Conservation (phyloP, 2,113 vertebrate species). For the Sturnus vulgaris region DNA sequence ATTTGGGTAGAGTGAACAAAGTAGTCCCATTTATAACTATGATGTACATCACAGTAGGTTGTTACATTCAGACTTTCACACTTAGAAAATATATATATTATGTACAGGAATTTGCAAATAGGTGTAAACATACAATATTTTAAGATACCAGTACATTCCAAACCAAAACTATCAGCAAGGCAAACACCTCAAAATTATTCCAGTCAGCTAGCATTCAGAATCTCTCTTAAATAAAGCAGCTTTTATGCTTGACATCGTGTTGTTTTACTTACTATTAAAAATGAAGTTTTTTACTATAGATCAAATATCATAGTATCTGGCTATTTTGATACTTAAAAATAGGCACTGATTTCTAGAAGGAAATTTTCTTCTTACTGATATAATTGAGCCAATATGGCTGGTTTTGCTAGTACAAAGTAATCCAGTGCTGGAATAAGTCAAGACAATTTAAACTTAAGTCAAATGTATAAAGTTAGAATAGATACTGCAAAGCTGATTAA, state of each 20-base stretch:
- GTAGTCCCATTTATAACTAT: slow-evolving; percentile 66
- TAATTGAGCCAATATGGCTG: slow-evolving; percentile 73
- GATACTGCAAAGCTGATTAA: slow-evolving; percentile 37
- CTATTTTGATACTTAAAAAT: slow-evolving; percentile 49
- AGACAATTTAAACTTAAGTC: slow-evolving; percentile 34
- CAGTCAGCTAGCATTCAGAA: slow-evolving; percentile 50
- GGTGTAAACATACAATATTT: slow-evolving; percentile 75
- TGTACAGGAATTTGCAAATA: slow-evolving; percentile 74
- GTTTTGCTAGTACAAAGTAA: slow-evolving; percentile 59
- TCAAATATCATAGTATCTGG: slow-evolving; percentile 30
- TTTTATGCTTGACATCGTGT: slow-evolving; percentile 1
- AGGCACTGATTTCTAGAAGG: slow-evolving; percentile 75
- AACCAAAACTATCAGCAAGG: slow-evolving; percentile 65
- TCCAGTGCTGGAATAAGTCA: slow-evolving; percentile 54
- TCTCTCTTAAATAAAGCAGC: slow-evolving; percentile 53
- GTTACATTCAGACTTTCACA: slow-evolving; percentile 77
- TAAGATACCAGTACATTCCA: slow-evolving; percentile 67
- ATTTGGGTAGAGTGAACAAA: slow-evolving; percentile 67
- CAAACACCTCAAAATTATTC: slow-evolving; percentile 55
- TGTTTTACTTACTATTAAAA: slow-evolving; percentile 33
- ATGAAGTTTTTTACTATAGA: background rate
- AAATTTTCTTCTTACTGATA: slow-evolving; percentile 65
- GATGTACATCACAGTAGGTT: slow-evolving; percentile 74
- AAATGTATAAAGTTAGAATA: slow-evolving; percentile 17
- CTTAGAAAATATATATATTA: slow-evolving; percentile 80